Evolutionary conservation across 2,797 vertebrate genomes (phyloP).

Genomic region (Darevskia nairensis): DNA sequence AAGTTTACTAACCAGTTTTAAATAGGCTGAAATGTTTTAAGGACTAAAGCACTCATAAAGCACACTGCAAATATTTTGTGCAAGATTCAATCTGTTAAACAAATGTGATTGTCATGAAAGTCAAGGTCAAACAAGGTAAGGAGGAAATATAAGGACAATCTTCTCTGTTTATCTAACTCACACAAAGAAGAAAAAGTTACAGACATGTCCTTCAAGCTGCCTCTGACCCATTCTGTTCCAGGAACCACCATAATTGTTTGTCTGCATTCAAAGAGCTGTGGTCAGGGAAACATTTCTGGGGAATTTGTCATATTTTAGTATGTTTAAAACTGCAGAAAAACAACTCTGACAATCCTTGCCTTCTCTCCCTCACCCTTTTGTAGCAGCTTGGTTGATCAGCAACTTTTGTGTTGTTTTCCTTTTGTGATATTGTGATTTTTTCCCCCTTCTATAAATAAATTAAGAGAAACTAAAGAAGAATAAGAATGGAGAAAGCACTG

Average conservation of each 20-base stretch:
- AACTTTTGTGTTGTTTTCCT: neutral
- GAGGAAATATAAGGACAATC: constrained; percentile 1
- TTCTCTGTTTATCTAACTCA: constrained; percentile 14
- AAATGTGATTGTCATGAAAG: rapidly evolving
- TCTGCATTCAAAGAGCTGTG: constrained; percentile 71
- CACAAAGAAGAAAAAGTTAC: constrained; percentile 28
- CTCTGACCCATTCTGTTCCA: constrained; percentile 67
- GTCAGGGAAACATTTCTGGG: constrained; percentile 75
- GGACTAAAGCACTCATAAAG: neutral
- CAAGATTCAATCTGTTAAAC: constrained; percentile 29
- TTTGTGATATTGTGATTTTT: constrained; percentile 1
- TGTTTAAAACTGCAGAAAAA: constrained; percentile 71
- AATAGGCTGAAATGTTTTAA: neutral
- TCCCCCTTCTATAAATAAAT: neutral
- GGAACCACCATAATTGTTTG: constrained; percentile 72
- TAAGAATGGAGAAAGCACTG: neutral
- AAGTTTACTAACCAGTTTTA: neutral
- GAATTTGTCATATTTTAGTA: constrained; percentile 67
- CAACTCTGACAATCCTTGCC: constrained; percentile 46
- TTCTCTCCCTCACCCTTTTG: neutral
- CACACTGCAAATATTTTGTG: neutral
- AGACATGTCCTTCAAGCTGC: constrained; percentile 45
- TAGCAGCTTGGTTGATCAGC: neutral
- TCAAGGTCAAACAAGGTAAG: constrained; percentile 19
- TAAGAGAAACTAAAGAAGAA: neutral